Percentiles rank a stretch among this genome's conserved stretches.
These are phyloP conservation scores for Sceliomorpha sp. DNA, from an alignment of 2,888 invertebrate genomes.

Conservation along the genomic window DNA sequence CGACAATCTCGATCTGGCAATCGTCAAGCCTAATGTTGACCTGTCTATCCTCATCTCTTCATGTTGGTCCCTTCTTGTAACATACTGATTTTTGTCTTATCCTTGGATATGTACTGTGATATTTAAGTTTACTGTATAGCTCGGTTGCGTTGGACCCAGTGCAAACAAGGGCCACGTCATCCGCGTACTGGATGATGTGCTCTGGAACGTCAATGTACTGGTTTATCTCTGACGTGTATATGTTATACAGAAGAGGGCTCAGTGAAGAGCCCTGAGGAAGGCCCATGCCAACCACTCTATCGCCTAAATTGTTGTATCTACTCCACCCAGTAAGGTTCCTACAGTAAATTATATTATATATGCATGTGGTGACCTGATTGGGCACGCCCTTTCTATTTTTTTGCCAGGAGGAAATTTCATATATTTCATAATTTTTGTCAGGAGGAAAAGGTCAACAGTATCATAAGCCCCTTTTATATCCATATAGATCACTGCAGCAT, in stretches of 20 bases:
- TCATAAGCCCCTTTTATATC: constrained; percentile 8
- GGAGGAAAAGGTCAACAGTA: constrained; percentile 2
- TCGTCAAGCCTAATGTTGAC: not conserved
- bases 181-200: not conserved
- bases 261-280: not conserved
- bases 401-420: too few relatives aligned
- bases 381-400: too few relatives aligned
- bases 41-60: not conserved
- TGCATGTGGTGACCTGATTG: not conserved
- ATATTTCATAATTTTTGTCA: not conserved
- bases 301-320: not conserved
- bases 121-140: not conserved
- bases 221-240: not conserved
- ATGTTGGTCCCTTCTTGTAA: too few relatives aligned
- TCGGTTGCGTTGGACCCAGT: not conserved
- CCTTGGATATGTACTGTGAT: too few relatives aligned
- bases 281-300: not conserved
- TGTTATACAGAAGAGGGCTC: too few relatives aligned
- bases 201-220: too few relatives aligned
- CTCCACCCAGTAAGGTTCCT: constrained; percentile 2
- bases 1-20: not conserved
- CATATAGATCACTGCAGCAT: not conserved
- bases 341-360: not conserved
- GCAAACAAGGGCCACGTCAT: not conserved
- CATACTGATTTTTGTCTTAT: too few relatives aligned